Percentiles rank a stretch among this genome's conserved stretches.
These are phyloP conservation scores for Epinephelus awoara DNA, from an alignment of 2,797 vertebrate species.

Conservation along the genomic window DNA sequence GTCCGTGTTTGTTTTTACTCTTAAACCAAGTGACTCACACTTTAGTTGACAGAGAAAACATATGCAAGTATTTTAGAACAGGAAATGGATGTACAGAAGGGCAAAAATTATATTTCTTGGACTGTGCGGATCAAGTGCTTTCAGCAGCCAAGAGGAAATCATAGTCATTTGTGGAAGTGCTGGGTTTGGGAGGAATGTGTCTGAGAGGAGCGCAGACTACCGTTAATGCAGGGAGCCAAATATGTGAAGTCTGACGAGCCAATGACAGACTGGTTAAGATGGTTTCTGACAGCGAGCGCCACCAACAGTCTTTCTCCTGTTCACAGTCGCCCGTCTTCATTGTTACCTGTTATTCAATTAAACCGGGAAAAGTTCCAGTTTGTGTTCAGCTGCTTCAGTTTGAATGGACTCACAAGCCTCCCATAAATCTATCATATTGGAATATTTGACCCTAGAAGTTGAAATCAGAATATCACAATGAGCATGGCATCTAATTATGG, in stretches of 20 bases:
- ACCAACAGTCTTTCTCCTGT: not conserved
- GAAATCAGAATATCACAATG: too few relatives aligned
- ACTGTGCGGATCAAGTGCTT: conserved; percentile 56
- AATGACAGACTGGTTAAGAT: conserved; percentile 6
- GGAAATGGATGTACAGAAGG: conserved; percentile 72
- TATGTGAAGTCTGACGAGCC: conserved; percentile 42
- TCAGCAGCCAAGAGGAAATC: conserved; percentile 72
- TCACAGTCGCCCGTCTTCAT: not conserved
- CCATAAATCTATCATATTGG: too few relatives aligned
- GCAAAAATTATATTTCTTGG: conserved; percentile 66
- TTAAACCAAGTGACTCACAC: conserved; percentile 77
- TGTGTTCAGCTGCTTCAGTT: not conserved
- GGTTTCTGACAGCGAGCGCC: conserved; percentile 6
- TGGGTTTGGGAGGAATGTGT: conserved; percentile 68
- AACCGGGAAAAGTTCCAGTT: not conserved
- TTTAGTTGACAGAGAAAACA: conserved; percentile 67
- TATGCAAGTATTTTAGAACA: conserved; percentile 73
- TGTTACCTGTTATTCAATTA: not conserved
- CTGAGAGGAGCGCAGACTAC: conserved; percentile 23
- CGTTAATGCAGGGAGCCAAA: conserved; percentile 24
- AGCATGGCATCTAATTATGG: too few relatives aligned
- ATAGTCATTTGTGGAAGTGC: conserved; percentile 74
- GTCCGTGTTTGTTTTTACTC: conserved; percentile 70
- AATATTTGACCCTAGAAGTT: too few relatives aligned
- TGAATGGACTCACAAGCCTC: too few relatives aligned